These are phyloP conservation scores for Agapornis roseicollis DNA, from an alignment of 2,113 vertebrate species.

Conservation along the genomic window DNA sequence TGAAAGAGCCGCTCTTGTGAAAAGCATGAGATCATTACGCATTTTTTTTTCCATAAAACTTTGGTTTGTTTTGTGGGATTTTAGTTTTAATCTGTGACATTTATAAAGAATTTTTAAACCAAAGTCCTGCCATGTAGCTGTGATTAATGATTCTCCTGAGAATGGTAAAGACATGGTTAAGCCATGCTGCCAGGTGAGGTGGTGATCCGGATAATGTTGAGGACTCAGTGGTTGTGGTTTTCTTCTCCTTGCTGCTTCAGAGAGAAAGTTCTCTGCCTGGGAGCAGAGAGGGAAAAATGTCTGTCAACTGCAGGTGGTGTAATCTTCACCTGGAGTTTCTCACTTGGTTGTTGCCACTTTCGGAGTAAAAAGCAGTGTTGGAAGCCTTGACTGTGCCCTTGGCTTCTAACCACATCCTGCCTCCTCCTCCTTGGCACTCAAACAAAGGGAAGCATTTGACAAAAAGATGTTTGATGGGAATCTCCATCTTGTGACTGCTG, in stretches of 20 bases:
- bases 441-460: slow-evolving; percentile 15
- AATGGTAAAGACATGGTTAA: not conserved
- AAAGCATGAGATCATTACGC: not conserved
- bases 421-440: not conserved
- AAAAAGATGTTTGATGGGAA: slow-evolving; percentile 7
- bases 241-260: not conserved
- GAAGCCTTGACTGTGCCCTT: not conserved
- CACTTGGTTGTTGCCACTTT: not conserved
- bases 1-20: not conserved
- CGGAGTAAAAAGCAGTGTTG: not conserved
- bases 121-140: not conserved
- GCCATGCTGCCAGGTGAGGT: rapidly evolving
- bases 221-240: not conserved
- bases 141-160: not conserved
- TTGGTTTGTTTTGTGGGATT: not conserved
- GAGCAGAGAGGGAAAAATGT: not conserved
- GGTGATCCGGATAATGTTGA: not conserved
- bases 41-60: not conserved
- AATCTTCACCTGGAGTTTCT: not conserved
- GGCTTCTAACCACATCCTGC: not conserved
- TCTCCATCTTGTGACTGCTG: not conserved
- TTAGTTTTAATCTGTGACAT: not conserved
- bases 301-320: not conserved
- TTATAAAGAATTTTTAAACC: not conserved
- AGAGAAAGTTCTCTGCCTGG: not conserved